phyloP scores from a whole-genome alignment of 37 sponge, comb jelly and placozoan genomes.

The Aplysina aerophoba region DNA sequence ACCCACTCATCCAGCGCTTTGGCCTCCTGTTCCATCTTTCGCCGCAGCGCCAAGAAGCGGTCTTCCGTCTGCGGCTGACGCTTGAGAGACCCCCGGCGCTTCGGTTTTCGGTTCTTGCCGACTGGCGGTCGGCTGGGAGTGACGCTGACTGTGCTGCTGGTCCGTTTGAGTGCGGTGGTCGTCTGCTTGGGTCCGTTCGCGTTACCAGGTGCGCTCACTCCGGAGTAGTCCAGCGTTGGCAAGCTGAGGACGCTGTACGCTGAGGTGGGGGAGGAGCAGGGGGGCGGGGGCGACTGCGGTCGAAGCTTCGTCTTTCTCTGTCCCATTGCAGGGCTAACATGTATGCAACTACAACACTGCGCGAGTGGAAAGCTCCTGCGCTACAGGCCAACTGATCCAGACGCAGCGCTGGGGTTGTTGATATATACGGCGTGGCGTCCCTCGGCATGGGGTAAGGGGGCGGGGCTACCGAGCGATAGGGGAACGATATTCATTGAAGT shows the following conservation, averaged over 20 bases:
- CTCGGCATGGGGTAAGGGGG: no score
- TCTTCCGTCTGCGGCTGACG: constrained; percentile 55
- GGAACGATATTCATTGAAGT: not conserved
- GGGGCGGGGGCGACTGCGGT: not conserved
- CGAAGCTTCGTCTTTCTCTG: constrained; percentile 12
- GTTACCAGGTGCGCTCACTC: no score
- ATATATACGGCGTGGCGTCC: no score
- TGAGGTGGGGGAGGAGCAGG: not conserved
- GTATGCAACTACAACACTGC: no score
- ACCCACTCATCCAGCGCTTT: constrained; percentile 70
- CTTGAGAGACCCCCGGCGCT: constrained; percentile 22
- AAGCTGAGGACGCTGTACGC: constrained; percentile 51
- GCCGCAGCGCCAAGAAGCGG: constrained; percentile 27
- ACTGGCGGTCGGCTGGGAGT: constrained; percentile 35
- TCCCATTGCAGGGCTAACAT: not conserved
- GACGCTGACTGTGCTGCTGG: constrained; percentile 27
- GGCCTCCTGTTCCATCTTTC: constrained; percentile 62
- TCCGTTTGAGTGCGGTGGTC: not conserved
- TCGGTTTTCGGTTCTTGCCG: not conserved
- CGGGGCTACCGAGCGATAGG: not conserved
- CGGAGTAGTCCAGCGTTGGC: constrained; percentile 46
- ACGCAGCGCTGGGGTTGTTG: no score
- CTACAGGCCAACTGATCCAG: no score
- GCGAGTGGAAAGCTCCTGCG: no score
- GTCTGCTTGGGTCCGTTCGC: not conserved